phyloP scores from a whole-genome alignment of 1,140 invertebrate genomes.

The Drosophila hydei region DNA sequence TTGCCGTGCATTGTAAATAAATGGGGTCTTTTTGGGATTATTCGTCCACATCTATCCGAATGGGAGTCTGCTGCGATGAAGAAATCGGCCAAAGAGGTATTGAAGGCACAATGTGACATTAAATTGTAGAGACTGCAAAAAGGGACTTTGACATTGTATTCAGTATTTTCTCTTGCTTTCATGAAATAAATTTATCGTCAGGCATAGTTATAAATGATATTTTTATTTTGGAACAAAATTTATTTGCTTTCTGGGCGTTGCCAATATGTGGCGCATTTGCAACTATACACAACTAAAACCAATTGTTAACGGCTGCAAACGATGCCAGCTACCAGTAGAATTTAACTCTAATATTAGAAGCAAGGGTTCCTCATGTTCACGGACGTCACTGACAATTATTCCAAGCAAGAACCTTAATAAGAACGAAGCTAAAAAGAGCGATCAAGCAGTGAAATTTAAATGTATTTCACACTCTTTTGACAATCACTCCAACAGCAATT shows the following conservation, averaged over 20 bases:
- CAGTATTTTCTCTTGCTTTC: neutral
- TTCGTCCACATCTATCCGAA: slow-evolving; percentile 89
- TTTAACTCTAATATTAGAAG: neutral
- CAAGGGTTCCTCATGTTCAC: neutral
- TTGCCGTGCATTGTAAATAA: slow-evolving; percentile 91
- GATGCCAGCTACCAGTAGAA: slow-evolving; percentile 3
- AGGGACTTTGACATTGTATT: slow-evolving; percentile 35
- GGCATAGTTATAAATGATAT: slow-evolving; percentile 5
- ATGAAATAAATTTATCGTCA: neutral
- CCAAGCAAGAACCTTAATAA: neutral
- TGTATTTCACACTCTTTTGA: too few relatives aligned
- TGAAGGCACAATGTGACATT: slow-evolving; percentile 16
- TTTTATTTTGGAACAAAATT: slow-evolving; percentile 23
- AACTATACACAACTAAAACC: slow-evolving; percentile 25
- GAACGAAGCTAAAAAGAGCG: neutral
- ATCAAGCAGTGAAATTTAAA: too few relatives aligned
- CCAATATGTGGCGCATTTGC: slow-evolving; percentile 38
- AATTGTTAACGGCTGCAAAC: slow-evolving; percentile 21
- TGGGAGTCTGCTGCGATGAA: slow-evolving; percentile 86
- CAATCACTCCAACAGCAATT: neutral
- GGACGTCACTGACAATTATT: neutral
- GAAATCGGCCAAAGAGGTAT: slow-evolving; percentile 12
- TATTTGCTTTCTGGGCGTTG: neutral
- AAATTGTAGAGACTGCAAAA: slow-evolving; percentile 13
- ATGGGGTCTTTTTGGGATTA: slow-evolving; percentile 89